phyloP scores from a whole-genome alignment of 2,797 vertebrate genomes.

The Rhinella marina region DNA sequence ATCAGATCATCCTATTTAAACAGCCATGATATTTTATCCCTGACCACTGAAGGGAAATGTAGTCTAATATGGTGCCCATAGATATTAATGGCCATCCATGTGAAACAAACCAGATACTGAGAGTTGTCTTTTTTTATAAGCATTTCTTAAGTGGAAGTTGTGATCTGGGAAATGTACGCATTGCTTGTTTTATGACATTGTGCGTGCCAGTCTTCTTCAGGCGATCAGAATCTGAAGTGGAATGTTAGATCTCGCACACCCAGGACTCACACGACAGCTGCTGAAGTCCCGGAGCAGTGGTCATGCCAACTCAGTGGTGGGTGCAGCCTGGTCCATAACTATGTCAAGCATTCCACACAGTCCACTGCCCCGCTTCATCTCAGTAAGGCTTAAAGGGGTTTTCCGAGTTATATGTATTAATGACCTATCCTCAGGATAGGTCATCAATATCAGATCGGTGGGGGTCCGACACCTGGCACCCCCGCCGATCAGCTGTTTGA shows the following conservation, averaged over 20 bases:
- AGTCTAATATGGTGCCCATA: too few relatives aligned
- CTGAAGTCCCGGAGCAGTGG: background rate
- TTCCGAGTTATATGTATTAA: too few relatives aligned
- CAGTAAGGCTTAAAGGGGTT: background rate
- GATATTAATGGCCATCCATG: too few relatives aligned
- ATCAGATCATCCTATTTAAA: too few relatives aligned
- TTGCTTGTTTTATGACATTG: background rate
- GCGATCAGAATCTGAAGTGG: background rate
- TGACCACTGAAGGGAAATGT: too few relatives aligned
- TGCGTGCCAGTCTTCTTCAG: background rate
- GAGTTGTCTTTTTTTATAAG: background rate
- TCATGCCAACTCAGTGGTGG: slow-evolving; percentile 4
- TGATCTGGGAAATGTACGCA: background rate
- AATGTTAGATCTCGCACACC: background rate
- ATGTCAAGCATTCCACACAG: background rate
- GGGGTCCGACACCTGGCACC: too few relatives aligned
- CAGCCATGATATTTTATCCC: too few relatives aligned
- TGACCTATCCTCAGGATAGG: too few relatives aligned
- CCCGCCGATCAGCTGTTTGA: too few relatives aligned
- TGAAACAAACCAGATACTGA: background rate
- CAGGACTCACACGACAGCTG: background rate
- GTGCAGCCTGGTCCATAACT: slow-evolving; percentile 7
- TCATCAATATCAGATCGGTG: too few relatives aligned
- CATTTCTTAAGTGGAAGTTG: background rate
- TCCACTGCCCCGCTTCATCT: background rate